Conservation (phyloP, 1,140 invertebrate genomes). For the Neoseiulus cucumeris region DNA sequence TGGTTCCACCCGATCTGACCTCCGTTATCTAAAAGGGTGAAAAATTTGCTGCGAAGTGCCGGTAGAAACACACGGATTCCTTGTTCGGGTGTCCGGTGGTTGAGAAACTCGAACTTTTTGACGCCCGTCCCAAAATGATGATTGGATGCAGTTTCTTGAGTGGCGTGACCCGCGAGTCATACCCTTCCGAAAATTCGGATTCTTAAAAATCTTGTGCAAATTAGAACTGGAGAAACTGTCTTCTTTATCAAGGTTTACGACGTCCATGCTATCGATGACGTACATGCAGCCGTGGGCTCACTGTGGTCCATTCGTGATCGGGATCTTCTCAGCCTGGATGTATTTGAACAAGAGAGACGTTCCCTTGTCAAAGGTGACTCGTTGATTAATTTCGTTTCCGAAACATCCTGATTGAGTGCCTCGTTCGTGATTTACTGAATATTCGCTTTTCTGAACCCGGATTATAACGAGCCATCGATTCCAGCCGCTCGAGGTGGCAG, state of each 20-base stretch:
- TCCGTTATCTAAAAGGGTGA: too few relatives aligned
- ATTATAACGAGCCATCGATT: not conserved
- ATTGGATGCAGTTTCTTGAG: too few relatives aligned
- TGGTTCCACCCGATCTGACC: too few relatives aligned
- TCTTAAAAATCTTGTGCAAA: not conserved
- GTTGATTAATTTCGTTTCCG: not conserved
- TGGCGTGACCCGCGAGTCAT: too few relatives aligned
- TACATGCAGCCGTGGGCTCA: slow-evolving; percentile 4
- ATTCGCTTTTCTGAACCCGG: not conserved
- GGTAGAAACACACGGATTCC: too few relatives aligned
- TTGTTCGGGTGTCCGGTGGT: too few relatives aligned
- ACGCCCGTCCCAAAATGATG: too few relatives aligned
- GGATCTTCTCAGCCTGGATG: not conserved
- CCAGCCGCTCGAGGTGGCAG: not conserved
- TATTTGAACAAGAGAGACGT: not conserved
- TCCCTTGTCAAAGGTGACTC: not conserved
- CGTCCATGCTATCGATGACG: slow-evolving; percentile 6
- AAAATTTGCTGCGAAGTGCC: too few relatives aligned
- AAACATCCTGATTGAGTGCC: not conserved
- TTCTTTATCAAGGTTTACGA: not conserved
- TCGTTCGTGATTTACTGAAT: not conserved
- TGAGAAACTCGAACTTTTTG: too few relatives aligned
- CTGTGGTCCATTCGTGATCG: not conserved
- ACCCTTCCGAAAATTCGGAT: too few relatives aligned
- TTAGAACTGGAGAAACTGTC: not conserved